These are phyloP conservation scores for Dendrocopos noguchii DNA, from an alignment of 2,113 vertebrate genomes.

Conservation along the genomic window DNA sequence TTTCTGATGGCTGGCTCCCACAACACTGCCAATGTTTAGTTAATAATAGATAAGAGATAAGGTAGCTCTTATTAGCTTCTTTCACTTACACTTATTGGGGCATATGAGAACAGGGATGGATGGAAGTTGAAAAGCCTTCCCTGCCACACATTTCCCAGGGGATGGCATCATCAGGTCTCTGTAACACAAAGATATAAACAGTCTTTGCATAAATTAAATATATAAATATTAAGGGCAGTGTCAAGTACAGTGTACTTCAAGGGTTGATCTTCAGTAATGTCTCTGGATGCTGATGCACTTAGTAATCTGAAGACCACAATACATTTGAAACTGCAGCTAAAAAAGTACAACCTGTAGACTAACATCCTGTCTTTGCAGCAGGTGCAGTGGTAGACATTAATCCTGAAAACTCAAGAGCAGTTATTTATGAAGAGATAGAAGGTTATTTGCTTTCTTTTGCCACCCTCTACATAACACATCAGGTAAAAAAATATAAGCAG, in stretches of 20 bases:
- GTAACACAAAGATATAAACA: not conserved
- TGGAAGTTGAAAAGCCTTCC: not conserved
- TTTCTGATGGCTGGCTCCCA: not conserved
- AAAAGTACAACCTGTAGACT: rapidly evolving
- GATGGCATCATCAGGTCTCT: not conserved
- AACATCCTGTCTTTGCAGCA: not conserved
- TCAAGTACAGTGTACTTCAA: not conserved
- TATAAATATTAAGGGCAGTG: not conserved
- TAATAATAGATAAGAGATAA: not conserved
- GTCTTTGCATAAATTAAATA: not conserved
- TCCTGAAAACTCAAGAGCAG: not conserved
- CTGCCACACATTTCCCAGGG: not conserved
- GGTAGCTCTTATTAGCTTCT: not conserved
- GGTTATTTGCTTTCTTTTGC: not conserved
- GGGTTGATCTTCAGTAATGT: not conserved
- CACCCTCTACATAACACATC: not conserved
- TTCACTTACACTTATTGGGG: not conserved
- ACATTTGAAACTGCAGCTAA: not conserved
- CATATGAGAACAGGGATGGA: rapidly evolving
- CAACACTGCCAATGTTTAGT: not conserved
- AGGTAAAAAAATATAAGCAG: not conserved
- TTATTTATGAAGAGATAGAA: not conserved
- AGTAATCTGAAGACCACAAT: not conserved
- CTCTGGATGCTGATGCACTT: not conserved
- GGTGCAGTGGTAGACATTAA: not conserved